phyloP scores from a whole-genome alignment of 1,140 invertebrate species.

The Brachionus paranguensis region DNA sequence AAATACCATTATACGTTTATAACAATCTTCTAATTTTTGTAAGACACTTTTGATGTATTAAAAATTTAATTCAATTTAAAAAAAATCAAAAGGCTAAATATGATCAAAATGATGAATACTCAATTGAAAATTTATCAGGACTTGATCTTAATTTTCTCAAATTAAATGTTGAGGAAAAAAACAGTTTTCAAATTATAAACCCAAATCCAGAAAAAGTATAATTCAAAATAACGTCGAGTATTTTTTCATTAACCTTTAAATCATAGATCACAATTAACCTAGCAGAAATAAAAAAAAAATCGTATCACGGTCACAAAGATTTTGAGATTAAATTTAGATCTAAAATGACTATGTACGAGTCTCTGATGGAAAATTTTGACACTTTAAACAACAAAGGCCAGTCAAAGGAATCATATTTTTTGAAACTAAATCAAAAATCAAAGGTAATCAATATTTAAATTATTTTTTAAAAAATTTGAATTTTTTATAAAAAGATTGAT shows the following conservation, averaged over 20 bases:
- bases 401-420: not conserved
- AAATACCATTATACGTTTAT: conserved; percentile 14
- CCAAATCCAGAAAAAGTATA: not conserved
- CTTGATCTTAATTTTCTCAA: not conserved
- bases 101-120: not conserved
- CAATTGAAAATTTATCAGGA: not conserved
- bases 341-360: not conserved
- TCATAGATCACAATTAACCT: not conserved
- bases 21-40: not conserved
- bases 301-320: not conserved
- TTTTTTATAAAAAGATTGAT: not conserved
- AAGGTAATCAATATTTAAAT: not conserved
- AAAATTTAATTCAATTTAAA: not conserved
- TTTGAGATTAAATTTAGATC: not conserved
- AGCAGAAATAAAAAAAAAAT: not conserved
- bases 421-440: not conserved
- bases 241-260: not conserved
- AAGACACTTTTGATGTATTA: not conserved
- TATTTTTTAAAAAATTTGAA: not conserved
- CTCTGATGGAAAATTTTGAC: not conserved
- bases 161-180: not conserved
- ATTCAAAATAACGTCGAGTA: not conserved
- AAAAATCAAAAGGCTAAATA: not conserved
- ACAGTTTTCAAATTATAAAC: not conserved
- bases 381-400: not conserved